phyloP scores from a whole-genome alignment of 2,113 vertebrate species.

The Mus musculus region DNA sequence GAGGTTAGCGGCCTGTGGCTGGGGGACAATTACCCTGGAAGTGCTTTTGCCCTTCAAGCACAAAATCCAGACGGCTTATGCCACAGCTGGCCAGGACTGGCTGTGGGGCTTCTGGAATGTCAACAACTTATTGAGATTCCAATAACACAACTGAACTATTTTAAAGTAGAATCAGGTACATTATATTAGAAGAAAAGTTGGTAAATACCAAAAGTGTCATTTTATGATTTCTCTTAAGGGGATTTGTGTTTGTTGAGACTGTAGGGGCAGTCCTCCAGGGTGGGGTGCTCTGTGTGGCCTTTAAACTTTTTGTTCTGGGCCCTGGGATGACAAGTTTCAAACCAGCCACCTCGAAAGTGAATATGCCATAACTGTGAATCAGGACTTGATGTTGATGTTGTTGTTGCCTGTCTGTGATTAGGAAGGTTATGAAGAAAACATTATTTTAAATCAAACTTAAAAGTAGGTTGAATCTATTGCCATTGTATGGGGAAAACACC shows the following conservation, averaged over 20 bases:
- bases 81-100: not conserved
- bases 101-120: not conserved
- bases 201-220: not conserved
- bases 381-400: not conserved
- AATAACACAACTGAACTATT: not conserved
- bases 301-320: not conserved
- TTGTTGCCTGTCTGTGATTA: not conserved
- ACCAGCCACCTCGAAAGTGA: not conserved
- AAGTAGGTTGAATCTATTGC: not conserved
- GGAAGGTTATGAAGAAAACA: constrained; percentile 1
- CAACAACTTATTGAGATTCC: not conserved
- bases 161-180: not conserved
- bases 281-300: not conserved
- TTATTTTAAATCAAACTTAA: not conserved
- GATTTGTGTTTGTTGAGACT: not conserved
- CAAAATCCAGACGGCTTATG: not conserved
- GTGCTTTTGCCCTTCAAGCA: constrained; percentile 16
- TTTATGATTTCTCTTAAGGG: not conserved
- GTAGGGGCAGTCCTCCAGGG: not conserved
- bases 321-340: not conserved
- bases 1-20: constrained; percentile 35
- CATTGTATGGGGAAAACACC: not conserved
- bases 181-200: not conserved
- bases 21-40: constrained; percentile 8
- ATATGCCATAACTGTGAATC: not conserved